phyloP scores from a whole-genome alignment of 2,113 vertebrate species.

The Dolichallabes microphthalmus region DNA sequence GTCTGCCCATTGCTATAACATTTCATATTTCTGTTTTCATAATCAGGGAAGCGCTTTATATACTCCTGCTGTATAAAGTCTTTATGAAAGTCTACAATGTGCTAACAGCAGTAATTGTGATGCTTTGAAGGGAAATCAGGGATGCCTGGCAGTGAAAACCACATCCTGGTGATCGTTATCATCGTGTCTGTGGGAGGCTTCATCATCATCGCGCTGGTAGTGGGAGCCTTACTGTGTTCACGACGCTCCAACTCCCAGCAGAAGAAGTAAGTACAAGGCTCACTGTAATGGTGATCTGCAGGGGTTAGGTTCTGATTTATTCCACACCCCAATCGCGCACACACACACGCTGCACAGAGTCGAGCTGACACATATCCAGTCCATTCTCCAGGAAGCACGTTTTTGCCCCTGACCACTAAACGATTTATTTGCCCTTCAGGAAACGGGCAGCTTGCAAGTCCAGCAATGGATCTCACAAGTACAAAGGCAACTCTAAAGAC shows the following conservation, averaged over 20 bases:
- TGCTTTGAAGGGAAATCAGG: conserved; percentile 80
- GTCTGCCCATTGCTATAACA: too few species aligned
- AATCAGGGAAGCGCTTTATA: too few species aligned
- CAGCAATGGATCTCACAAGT: conserved; percentile 93
- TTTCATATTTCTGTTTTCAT: too few species aligned
- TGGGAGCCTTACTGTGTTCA: conserved; percentile 92
- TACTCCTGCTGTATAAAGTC: neutral
- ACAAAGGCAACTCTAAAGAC: conserved; percentile 96
- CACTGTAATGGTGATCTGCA: neutral
- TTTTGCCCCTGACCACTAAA: neutral
- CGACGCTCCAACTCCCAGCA: conserved; percentile 91
- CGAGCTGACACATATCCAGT: neutral
- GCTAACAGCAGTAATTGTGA: neutral
- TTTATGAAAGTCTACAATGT: neutral
- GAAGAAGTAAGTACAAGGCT: conserved; percentile 82
- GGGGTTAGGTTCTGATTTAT: neutral
- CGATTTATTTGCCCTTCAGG: conserved; percentile 63
- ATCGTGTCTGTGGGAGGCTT: conserved; percentile 90
- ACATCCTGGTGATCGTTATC: conserved; percentile 88
- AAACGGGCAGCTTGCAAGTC: conserved; percentile 95
- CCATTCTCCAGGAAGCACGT: neutral
- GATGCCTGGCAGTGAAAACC: conserved; percentile 80
- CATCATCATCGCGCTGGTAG: conserved; percentile 89
- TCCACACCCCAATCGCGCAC: neutral
- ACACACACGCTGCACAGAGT: neutral